Evolutionary conservation across 2,888 invertebrate genomes (phyloP).

Genomic region (Caenorhabditis virilis): DNA sequence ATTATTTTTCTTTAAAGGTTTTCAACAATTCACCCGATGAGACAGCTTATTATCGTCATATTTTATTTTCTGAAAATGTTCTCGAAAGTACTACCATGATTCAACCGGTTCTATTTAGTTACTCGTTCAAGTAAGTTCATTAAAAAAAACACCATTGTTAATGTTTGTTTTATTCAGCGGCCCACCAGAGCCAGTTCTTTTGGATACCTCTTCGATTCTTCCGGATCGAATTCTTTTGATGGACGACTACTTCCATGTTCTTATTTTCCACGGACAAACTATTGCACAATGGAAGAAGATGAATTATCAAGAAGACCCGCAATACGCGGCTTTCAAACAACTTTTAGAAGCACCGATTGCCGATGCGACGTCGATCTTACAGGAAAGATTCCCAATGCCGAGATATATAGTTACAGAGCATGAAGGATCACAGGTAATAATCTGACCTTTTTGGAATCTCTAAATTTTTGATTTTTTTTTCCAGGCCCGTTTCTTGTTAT

Average conservation of each 20-base stretch:
- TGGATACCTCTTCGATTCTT: slow-evolving; percentile 96
- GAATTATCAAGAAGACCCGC: slow-evolving; percentile 93
- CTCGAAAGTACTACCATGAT: slow-evolving; percentile 98
- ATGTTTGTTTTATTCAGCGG: slow-evolving; percentile 43
- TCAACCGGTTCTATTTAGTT: slow-evolving; percentile 96
- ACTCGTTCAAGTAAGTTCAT: slow-evolving; percentile 85
- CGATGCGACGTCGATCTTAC: slow-evolving; percentile 76
- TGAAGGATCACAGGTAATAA: slow-evolving; percentile 86
- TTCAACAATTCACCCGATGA: slow-evolving; percentile 99
- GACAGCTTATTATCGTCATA: slow-evolving; percentile 96
- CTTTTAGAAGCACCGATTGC: slow-evolving; percentile 87
- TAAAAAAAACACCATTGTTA: background rate
- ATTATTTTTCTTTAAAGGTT: slow-evolving; percentile 77
- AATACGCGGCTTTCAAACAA: slow-evolving; percentile 96
- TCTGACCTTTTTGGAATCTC: slow-evolving; percentile 3
- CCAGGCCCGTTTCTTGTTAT: slow-evolving; percentile 90
- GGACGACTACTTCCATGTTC: slow-evolving; percentile 99
- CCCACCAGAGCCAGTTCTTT: slow-evolving; percentile 79
- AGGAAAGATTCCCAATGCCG: slow-evolving; percentile 95
- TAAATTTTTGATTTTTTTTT: slow-evolving; percentile 60
- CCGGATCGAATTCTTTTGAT: slow-evolving; percentile 94
- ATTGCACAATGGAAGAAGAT: slow-evolving; percentile 95
- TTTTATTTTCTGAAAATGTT: slow-evolving; percentile 94
- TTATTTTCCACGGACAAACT: slow-evolving; percentile 98
- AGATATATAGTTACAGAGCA: slow-evolving; percentile 98